Base-by-base conservation (phyloP, 2,113 vertebrate genomes). In the Oryctolagus cuniculus region DNA sequence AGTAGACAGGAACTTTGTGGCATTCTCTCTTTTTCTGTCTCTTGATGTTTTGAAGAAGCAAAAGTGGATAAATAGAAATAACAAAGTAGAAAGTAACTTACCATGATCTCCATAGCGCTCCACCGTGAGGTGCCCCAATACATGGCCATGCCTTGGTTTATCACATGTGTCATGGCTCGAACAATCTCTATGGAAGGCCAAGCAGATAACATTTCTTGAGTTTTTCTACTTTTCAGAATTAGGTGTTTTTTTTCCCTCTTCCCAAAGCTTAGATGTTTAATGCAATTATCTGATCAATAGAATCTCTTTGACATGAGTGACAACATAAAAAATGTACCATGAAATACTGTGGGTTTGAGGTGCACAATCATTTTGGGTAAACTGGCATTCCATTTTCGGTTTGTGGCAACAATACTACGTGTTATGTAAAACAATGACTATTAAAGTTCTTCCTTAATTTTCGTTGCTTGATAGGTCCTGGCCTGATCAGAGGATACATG, bases 91-190 rank as follows among this genome's bases (percentile, higher is more conserved):
- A 64, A 10, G 7, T 11, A 67, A 34, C 88, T 98, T 97, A 99
- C 99, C 99, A 99, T 99, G 97, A 99, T 99, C 98, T 99, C 99
- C 99, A 99, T 99, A 2, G 99, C 99, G 0, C 99, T 99, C 99
- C 99, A 99, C 77, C 99, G 98, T 0, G 99, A 99, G 0, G 99
- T 99, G 6, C 99, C 99, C 99, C 99, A 99, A 98, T 99, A 99
- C 99, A 99, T 99, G 0, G 99, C 98, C 99, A 99, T 99, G 49
- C 99, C 99, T 95, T 99, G 99, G 97, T 99, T 99, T 89, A 99
- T 99, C 36, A 99, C 99, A 0, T 99, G 99, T 0, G 99, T 99
- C 99, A 99, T 99, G 2, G 99, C 99, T 19, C 99, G 98, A 66
- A 99, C 99, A 0, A 99, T 99, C 96, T 99, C 99, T 99, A 11